These are phyloP conservation scores for Lasioglossum morio DNA, from an alignment of 2,888 invertebrate species.

Conservation along the genomic window DNA sequence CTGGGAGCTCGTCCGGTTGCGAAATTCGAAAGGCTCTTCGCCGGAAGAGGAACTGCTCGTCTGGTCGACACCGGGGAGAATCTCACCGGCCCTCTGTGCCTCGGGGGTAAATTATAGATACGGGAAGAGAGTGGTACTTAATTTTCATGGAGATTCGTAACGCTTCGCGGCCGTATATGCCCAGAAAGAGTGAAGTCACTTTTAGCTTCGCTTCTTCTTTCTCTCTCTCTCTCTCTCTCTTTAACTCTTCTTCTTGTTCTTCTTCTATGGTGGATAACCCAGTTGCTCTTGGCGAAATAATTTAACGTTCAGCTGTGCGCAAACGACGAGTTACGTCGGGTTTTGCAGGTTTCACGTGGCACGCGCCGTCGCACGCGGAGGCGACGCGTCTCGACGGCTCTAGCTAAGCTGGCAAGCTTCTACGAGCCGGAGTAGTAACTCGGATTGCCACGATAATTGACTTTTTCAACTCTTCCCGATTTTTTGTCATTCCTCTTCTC, in stretches of 20 bases:
- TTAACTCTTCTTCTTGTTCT: not conserved
- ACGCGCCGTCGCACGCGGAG: conserved; percentile 2
- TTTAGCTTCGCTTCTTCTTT: not conserved
- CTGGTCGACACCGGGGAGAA: conserved; percentile 3
- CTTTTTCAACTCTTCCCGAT: conserved; percentile 68
- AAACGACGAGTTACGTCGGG: conserved; percentile 5
- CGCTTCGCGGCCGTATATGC: conserved; percentile 24
- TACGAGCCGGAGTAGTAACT: conserved; percentile 39
- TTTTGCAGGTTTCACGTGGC: conserved; percentile 14
- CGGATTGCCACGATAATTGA: conserved; percentile 69
- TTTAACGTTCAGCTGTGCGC: conserved; percentile 42
- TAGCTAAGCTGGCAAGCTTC: conserved; percentile 45
- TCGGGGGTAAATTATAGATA: conserved; percentile 60
- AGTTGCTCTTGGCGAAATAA: conserved; percentile 44
- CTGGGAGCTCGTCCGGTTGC: not conserved
- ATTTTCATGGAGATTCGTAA: conserved; percentile 64
- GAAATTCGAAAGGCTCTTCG: conserved; percentile 17
- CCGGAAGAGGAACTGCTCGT: conserved; percentile 13
- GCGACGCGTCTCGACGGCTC: not conserved
- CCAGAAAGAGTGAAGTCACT: conserved; percentile 4
- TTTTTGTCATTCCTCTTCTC: conserved; percentile 56
- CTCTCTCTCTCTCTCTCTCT: not conserved
- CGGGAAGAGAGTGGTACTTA: conserved; percentile 54
- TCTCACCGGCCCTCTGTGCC: not conserved
- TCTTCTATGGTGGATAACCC: conserved; percentile 23